These are phyloP conservation scores for Mastomys natalensis DNA, from an alignment of 2,113 vertebrate species.

Conservation along the genomic window DNA sequence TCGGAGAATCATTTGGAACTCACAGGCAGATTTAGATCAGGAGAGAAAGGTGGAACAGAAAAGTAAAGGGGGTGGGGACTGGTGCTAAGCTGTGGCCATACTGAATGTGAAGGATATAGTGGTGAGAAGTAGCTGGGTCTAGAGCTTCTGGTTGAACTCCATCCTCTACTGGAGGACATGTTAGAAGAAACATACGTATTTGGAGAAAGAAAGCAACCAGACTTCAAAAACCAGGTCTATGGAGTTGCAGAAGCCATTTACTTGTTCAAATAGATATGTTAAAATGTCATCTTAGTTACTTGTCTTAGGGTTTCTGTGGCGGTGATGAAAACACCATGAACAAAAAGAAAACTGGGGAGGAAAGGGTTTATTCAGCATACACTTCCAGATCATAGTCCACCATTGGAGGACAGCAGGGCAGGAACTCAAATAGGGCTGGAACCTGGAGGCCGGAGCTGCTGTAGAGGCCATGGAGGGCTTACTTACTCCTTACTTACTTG, in stretches of 20 bases:
- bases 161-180: not conserved
- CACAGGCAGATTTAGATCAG: not conserved
- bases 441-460: not conserved
- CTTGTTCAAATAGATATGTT: not conserved
- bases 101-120: rapidly evolving
- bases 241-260: not conserved
- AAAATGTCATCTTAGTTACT: not conserved
- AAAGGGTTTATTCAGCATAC: not conserved
- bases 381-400: not conserved
- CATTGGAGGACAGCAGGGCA: not conserved
- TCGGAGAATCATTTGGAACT: not conserved
- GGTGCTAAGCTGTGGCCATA: not conserved
- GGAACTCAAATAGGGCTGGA: not conserved
- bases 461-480: not conserved
- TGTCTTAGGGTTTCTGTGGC: not conserved
- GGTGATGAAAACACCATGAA: not conserved
- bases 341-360: not conserved
- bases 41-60: not conserved
- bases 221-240: not conserved
- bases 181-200: not conserved
- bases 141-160: not conserved
- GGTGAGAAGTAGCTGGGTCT: not conserved
- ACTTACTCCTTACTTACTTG: not conserved
- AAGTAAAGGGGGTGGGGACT: not conserved
- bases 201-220: not conserved